Percentiles rank a stretch among this genome's conserved stretches.
Conservation (phyloP, 2,113 vertebrate genomes). For the Perca fluviatilis region DNA sequence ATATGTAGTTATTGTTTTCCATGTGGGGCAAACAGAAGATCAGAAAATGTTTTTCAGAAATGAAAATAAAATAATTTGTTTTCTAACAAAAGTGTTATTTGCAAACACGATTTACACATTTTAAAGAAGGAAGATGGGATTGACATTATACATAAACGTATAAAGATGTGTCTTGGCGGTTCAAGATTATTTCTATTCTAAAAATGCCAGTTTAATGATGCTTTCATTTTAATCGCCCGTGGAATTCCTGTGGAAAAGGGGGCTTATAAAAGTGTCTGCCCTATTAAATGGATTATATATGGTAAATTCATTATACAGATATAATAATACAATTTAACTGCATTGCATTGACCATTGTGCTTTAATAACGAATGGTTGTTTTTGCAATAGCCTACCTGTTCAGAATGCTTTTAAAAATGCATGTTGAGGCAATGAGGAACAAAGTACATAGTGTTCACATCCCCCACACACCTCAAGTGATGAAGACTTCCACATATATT, state of each 20-base stretch:
- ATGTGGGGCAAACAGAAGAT: not conserved
- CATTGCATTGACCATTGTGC: not conserved
- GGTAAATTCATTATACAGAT: not conserved
- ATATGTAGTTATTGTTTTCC: slow-evolving; percentile 53
- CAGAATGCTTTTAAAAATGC: not conserved
- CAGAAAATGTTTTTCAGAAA: not conserved
- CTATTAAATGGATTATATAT: not conserved
- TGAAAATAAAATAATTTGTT: accelerated
- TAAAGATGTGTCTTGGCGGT: not conserved
- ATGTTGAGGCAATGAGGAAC: not conserved
- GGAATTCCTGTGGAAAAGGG: too few relatives aligned
- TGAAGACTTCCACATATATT: not conserved
- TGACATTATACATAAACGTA: not conserved
- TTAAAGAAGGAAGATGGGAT: not conserved
- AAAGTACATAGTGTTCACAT: slow-evolving; percentile 57
- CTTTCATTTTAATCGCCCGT: not conserved
- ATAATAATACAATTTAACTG: not conserved
- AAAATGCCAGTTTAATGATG: not conserved
- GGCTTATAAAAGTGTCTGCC: not conserved
- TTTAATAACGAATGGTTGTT: not conserved
- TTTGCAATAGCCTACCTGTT: not conserved
- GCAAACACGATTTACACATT: not conserved
- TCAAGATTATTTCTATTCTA: not conserved
- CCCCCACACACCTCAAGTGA: not conserved
- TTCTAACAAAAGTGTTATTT: not conserved